Base-by-base conservation (phyloP, 2,113 vertebrate species). In the Pteruthius melanotis region DNA sequence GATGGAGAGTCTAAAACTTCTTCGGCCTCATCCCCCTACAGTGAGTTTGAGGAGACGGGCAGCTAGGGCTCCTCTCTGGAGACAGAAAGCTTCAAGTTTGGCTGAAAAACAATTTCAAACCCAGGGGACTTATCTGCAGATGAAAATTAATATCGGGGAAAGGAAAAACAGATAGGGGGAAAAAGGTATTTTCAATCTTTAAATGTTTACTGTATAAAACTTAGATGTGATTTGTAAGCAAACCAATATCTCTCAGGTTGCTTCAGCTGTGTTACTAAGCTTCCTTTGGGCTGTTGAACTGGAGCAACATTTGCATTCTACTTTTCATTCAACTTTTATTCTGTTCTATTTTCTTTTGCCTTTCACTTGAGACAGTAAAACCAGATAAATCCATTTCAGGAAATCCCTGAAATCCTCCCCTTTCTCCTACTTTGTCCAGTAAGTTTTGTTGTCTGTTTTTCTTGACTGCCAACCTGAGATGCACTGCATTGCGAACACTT, bases 1-100 rank as follows among this genome's bases (percentile, higher is more conserved):
- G 98, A 99, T 89, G 98, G 98, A 80, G 98, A 99, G 83, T 98
- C 98, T n/a, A 98, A 98, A 98, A 97, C 97, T 24, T 98, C 98
- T 4, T 95, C 96, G 22, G 95, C 88, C 9, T 97, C 97, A 7
- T 98, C 98, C 7, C 98, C 98, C 66, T 97, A 97, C 92, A 98
- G 98, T 60, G 98, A 98, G 76, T 92, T 95, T 12, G 98, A 98
- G 65, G 98, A 98, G 17, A 81, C 3, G 2, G 94, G 95, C 87
- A 97, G 96, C 91, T 97, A 97, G 91, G 71, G 63, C 57, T 42
- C n/a, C 37, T 49, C 82, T 78, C 78, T 40, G 59, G 47, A 68
- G 53, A 44, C 22, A 59, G n/a, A 90, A 44, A 33, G 3, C 50
- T 75, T 85, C 61, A 10, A 27, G 66, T 68, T n/a, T 9, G 0